Conservation (phyloP, 2,797 vertebrate genomes). For the Alcedo atthis region DNA sequence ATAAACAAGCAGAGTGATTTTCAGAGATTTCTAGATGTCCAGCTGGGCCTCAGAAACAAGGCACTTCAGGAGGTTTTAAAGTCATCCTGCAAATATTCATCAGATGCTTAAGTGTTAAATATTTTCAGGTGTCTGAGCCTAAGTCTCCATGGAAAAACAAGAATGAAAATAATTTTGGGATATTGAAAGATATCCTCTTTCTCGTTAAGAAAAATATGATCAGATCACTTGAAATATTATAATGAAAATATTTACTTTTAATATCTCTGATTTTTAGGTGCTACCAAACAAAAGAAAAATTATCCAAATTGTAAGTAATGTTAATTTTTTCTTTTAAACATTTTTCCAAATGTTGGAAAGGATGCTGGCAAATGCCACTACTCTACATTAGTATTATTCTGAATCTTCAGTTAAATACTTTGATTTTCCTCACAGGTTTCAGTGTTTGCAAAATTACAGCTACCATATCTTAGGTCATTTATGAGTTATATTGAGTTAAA, state of each 20-base stretch:
- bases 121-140: not conserved
- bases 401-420: not conserved
- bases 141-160: not conserved
- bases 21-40: not conserved
- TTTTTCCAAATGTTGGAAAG: not conserved
- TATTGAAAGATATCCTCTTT: not conserved
- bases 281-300: not conserved
- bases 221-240: not conserved
- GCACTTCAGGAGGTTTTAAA: not conserved
- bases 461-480: not conserved
- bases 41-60: not conserved
- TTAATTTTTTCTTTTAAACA: not conserved
- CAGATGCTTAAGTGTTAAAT: not conserved
- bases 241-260: not conserved
- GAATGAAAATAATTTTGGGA: not conserved
- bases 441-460: not conserved
- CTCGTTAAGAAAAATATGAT: not conserved
- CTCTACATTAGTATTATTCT: not conserved
- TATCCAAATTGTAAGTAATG: not conserved
- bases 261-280: not conserved
- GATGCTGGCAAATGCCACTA: not conserved
- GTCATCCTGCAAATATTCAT: not conserved
- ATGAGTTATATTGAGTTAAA: not conserved
- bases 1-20: not conserved
- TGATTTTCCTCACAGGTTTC: not conserved